Percentiles rank a stretch among this genome's conserved stretches.
These are phyloP conservation scores for Epinotia ramella DNA, from an alignment of 2,888 invertebrate genomes.

Conservation along the genomic window DNA sequence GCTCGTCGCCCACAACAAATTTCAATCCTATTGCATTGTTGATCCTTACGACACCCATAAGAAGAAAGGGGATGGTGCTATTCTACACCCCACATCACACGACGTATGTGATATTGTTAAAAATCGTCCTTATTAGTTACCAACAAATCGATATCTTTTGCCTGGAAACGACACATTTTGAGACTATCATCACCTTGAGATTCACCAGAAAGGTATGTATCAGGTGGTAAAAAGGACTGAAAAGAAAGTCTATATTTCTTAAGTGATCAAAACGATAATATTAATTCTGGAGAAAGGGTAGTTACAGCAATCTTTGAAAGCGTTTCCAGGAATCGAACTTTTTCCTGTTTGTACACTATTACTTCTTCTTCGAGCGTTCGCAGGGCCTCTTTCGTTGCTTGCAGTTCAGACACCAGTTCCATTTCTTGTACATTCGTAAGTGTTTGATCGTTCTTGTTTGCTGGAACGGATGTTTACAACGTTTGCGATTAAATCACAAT, in stretches of 20 bases:
- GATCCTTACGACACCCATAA: too few relatives aligned
- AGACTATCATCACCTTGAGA: slow-evolving; percentile 57
- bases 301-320: slow-evolving; percentile 76
- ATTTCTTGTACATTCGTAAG: slow-evolving; percentile 77
- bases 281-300: slow-evolving; percentile 47
- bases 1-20: too few relatives aligned
- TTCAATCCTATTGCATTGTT: too few relatives aligned
- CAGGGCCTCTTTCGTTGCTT: slow-evolving; percentile 76
- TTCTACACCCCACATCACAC: too few relatives aligned
- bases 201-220: slow-evolving; percentile 56
- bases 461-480: background rate
- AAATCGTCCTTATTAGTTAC: background rate
- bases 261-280: slow-evolving; percentile 11
- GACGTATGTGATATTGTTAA: background rate
- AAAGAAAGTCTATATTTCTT: slow-evolving; percentile 57
- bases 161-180: slow-evolving; percentile 15
- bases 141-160: background rate
- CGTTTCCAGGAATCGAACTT: slow-evolving; percentile 77
- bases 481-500: too few relatives aligned
- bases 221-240: slow-evolving; percentile 71
- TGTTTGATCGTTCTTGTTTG: slow-evolving; percentile 55
- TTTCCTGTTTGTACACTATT: slow-evolving; percentile 70
- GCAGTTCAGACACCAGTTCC: slow-evolving; percentile 76
- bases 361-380: slow-evolving; percentile 77
- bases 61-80: too few relatives aligned